Conservation (phyloP, 2,113 vertebrate species). For the Psittacula cyanocephala region DNA sequence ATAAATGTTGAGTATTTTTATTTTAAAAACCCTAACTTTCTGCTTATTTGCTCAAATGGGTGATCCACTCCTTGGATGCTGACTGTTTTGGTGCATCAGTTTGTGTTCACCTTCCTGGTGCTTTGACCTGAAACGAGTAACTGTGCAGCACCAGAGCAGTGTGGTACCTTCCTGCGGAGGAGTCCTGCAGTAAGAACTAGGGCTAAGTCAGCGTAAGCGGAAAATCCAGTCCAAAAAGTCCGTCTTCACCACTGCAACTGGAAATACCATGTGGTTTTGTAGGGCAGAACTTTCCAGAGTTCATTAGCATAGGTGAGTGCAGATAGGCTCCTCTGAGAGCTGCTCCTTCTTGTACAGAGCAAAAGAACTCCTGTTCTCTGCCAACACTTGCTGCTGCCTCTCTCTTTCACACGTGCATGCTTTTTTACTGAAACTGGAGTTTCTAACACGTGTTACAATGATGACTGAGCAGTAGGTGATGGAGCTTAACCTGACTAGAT, state of each 20-base stretch:
- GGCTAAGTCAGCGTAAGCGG: not conserved
- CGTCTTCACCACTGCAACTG: not conserved
- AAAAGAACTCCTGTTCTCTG: not conserved
- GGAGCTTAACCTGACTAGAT: not conserved
- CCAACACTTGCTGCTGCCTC: not conserved
- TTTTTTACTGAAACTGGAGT: not conserved
- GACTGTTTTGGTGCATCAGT: not conserved
- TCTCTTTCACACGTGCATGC: not conserved
- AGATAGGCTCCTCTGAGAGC: not conserved
- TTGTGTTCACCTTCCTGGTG: not conserved
- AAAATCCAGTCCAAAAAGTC: not conserved
- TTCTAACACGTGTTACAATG: not conserved
- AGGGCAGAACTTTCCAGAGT: not conserved
- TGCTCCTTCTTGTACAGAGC: not conserved
- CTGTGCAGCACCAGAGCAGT: not conserved
- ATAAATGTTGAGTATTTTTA: slow-evolving; percentile 74
- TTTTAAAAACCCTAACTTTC: slow-evolving; percentile 39
- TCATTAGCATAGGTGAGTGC: not conserved
- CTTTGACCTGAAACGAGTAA: not conserved
- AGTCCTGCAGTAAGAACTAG: not conserved
- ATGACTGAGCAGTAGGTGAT: not conserved
- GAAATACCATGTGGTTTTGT: not conserved
- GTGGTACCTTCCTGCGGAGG: fast-evolving
- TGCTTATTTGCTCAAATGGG: not conserved
- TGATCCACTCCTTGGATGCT: not conserved